phyloP scores from a whole-genome alignment of 2,797 vertebrate genomes.

The Spizella passerina region DNA sequence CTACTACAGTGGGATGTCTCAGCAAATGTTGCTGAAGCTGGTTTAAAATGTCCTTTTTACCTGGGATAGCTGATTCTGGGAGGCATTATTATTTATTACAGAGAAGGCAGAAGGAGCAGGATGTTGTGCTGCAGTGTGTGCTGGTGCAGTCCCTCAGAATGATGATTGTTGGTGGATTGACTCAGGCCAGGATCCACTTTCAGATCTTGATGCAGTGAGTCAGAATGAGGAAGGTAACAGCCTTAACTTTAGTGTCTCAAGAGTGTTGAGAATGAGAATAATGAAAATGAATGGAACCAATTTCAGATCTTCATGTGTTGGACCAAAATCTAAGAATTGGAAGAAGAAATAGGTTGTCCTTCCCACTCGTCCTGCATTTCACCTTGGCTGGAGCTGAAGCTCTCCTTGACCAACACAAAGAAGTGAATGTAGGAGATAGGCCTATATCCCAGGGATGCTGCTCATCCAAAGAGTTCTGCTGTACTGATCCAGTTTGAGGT shows the following conservation, averaged over 20 bases:
- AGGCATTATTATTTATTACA: background rate
- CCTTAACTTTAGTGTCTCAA: background rate
- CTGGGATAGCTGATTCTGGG: background rate
- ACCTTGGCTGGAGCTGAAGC: background rate
- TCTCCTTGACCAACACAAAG: background rate
- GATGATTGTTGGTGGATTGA: background rate
- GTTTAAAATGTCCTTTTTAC: background rate
- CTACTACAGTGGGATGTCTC: background rate
- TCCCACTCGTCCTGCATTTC: background rate
- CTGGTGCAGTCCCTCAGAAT: background rate
- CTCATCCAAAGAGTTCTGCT: background rate
- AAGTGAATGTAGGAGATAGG: background rate
- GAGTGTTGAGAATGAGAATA: background rate
- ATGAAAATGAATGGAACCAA: background rate
- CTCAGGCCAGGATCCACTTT: background rate
- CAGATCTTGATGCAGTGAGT: background rate
- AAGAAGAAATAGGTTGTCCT: background rate
- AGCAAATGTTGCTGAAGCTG: background rate
- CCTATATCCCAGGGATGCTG: background rate
- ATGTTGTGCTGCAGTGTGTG: background rate
- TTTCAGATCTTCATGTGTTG: background rate
- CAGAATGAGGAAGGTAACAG: background rate
- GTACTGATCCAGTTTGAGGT: background rate
- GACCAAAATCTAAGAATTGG: background rate
- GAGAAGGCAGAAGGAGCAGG: background rate